phyloP scores from a whole-genome alignment of 2,888 invertebrate species.

The Gryllus longicercus region DNA sequence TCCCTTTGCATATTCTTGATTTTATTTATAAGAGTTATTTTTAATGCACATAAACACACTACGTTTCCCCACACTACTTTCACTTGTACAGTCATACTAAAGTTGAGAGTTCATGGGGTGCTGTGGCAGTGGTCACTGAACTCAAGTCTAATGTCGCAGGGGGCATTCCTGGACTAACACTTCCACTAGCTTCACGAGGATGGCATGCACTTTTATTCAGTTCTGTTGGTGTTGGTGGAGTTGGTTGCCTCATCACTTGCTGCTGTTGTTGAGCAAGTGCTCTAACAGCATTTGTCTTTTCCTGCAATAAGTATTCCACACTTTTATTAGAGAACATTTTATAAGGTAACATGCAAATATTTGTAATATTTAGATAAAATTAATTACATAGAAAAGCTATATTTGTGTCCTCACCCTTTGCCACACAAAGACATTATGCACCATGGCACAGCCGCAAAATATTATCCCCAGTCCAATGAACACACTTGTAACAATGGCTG shows the following conservation, averaged over 20 bases:
- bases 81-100: slow-evolving; percentile 52
- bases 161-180: slow-evolving; percentile 62
- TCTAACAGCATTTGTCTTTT: slow-evolving; percentile 79
- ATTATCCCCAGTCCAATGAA: slow-evolving; percentile 88
- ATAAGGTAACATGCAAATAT: not conserved
- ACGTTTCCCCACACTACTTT: no score
- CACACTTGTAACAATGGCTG: slow-evolving; percentile 85
- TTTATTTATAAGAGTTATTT: no score
- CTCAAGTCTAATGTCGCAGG: slow-evolving; percentile 60
- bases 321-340: not conserved
- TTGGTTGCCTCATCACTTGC: slow-evolving; percentile 36
- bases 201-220: slow-evolving; percentile 33
- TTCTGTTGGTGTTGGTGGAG: slow-evolving; percentile 34
- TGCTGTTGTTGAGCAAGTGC: slow-evolving; percentile 54
- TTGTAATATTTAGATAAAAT: not conserved
- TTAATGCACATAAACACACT: no score
- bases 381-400: slow-evolving; percentile 17
- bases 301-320: slow-evolving; percentile 45
- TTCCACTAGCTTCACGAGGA: slow-evolving; percentile 55
- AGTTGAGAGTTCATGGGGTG: slow-evolving; percentile 67
- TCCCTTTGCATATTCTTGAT: no score
- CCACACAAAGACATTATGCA: slow-evolving; percentile 93
- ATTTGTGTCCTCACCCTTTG: slow-evolving; percentile 57
- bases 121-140: slow-evolving; percentile 61
- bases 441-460: slow-evolving; percentile 89